Evolutionary conservation across 2,113 vertebrate genomes (phyloP).

Genomic region (Grus americana): DNA sequence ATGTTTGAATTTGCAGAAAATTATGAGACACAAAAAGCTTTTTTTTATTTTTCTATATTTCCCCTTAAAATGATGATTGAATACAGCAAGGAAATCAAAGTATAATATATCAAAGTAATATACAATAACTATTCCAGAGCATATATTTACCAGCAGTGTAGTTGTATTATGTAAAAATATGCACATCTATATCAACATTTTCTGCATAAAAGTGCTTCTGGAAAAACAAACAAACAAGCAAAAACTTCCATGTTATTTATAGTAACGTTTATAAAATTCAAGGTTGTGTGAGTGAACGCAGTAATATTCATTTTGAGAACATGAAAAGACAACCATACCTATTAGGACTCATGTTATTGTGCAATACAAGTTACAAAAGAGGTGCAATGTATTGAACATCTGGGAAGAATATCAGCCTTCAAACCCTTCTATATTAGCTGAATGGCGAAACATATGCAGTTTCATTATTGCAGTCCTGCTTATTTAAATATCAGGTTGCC

Average conservation of each 20-base stretch:
- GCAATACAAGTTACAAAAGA: neutral
- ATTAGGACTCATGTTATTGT: constrained; percentile 4
- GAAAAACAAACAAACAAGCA: constrained; percentile 8
- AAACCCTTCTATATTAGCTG: neutral
- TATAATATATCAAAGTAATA: neutral
- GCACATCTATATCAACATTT: constrained; percentile 32
- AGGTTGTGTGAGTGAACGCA: neutral
- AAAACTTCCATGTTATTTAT: neutral
- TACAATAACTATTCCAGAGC: neutral
- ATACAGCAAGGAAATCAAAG: neutral
- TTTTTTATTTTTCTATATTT: neutral
- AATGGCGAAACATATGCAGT: neutral
- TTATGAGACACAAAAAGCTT: neutral
- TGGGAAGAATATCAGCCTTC: neutral
- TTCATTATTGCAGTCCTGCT: neutral
- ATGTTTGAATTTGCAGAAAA: constrained; percentile 8
- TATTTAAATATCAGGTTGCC: constrained; percentile 39
- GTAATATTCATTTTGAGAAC: constrained; percentile 9
- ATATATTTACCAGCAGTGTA: neutral
- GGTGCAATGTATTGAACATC: neutral
- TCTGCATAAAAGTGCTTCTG: constrained; percentile 1
- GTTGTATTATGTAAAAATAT: constrained; percentile 61
- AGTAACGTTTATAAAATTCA: constrained; percentile 29
- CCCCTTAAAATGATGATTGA: neutral
- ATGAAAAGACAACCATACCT: neutral